A percentile compares a stretch with the other conserved stretches of the same genome.
Conservation (phyloP, 2,888 invertebrate genomes). For the Archaeoteleia sp. region DNA sequence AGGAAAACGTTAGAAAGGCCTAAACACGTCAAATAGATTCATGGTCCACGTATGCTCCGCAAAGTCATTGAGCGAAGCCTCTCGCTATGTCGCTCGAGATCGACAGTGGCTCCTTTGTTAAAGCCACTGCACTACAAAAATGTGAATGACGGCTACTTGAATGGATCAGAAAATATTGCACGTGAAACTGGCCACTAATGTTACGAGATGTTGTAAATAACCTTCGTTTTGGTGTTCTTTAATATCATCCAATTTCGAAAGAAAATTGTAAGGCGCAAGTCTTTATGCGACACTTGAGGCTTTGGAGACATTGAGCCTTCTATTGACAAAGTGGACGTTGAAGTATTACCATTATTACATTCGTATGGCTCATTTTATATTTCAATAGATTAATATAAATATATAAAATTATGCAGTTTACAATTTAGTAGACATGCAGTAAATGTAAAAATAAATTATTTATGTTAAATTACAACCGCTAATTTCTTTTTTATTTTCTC, state of each 20-base stretch:
- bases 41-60: constrained; percentile 48
- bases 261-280: not conserved
- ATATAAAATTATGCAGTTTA: too few relatives aligned
- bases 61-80: constrained; percentile 36
- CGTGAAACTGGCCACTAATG: constrained; percentile 7
- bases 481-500: too few relatives aligned
- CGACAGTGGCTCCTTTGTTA: constrained; percentile 28
- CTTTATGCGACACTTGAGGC: constrained; percentile 1
- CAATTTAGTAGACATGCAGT: too few relatives aligned
- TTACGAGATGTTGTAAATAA: constrained; percentile 10
- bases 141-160: constrained; percentile 32
- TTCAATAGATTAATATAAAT: too few relatives aligned
- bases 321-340: constrained; percentile 21
- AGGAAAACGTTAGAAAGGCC: constrained; percentile 49
- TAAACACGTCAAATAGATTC: constrained; percentile 56
- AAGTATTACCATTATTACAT: constrained; percentile 20
- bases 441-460: too few relatives aligned
- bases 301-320: constrained; percentile 8
- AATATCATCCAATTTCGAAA: not conserved
- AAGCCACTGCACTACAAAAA: constrained; percentile 11
- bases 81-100: constrained; percentile 22
- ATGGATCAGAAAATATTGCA: constrained; percentile 20
- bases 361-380: too few relatives aligned
- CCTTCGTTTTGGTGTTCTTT: not conserved
- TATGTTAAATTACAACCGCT: too few relatives aligned